Evolutionary conservation across 2,888 invertebrate species (phyloP).

Genomic region (Xylota segnis): DNA sequence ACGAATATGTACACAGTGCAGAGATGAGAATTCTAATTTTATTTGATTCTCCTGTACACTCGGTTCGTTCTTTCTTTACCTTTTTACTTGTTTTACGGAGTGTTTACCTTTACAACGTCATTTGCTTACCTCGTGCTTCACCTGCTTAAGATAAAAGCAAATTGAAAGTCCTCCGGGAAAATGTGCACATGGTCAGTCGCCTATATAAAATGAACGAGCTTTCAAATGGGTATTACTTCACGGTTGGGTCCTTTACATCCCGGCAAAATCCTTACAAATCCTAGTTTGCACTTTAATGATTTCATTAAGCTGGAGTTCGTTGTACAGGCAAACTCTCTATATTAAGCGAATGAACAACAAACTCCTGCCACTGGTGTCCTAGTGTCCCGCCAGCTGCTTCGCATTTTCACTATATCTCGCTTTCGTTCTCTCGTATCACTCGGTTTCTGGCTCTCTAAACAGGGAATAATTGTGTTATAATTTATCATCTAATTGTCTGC

Average conservation of each 20-base stretch:
- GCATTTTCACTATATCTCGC: too few relatives aligned
- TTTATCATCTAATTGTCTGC: conserved; percentile 57
- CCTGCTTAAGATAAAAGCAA: conserved; percentile 36
- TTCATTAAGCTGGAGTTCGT: background rate
- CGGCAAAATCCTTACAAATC: conserved; percentile 3
- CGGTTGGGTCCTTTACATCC: background rate
- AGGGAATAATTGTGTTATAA: conserved; percentile 45
- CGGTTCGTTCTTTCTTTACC: conserved; percentile 26
- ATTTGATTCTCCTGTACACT: conserved; percentile 57
- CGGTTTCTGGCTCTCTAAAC: background rate
- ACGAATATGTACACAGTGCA: conserved; percentile 60
- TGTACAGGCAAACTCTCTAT: background rate
- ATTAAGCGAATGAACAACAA: background rate
- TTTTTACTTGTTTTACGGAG: conserved; percentile 7
- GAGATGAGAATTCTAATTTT: conserved; percentile 68
- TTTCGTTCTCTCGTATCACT: background rate
- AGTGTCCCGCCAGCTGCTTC: too few relatives aligned
- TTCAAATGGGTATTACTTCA: conserved; percentile 16
- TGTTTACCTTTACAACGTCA: conserved; percentile 55
- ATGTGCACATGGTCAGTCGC: conserved; percentile 42
- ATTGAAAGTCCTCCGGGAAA: conserved; percentile 48
- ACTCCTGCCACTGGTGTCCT: background rate
- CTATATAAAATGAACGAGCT: conserved; percentile 18
- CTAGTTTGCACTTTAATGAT: conserved; percentile 6
- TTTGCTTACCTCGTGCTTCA: conserved; percentile 24